phyloP scores from a whole-genome alignment of 2,888 invertebrate species.

The Leistus spinibarbis region DNA sequence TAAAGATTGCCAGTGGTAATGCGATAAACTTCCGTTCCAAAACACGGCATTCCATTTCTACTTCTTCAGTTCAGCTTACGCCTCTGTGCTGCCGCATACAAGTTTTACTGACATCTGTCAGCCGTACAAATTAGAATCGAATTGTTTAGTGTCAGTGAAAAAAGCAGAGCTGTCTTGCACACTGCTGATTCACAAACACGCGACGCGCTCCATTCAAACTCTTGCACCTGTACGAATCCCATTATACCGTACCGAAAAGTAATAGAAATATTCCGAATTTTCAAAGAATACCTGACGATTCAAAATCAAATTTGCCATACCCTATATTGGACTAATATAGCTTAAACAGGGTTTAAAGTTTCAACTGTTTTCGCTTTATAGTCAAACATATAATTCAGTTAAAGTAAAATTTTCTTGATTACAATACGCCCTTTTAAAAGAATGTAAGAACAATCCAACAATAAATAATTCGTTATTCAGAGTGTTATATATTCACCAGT shows the following conservation, averaged over 20 bases:
- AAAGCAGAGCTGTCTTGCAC: conserved; percentile 23
- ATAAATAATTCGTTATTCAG: no score
- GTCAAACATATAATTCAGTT: no score
- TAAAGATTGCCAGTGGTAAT: conserved; percentile 19
- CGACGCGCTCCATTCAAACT: neutral
- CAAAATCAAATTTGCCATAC: no score
- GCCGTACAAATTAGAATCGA: conserved; percentile 38
- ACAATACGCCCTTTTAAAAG: no score
- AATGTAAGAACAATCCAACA: no score
- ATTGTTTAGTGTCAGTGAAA: conserved; percentile 39
- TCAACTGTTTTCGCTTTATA: no score
- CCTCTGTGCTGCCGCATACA: conserved; percentile 3
- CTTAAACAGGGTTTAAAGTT: no score
- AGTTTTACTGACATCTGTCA: conserved; percentile 38
- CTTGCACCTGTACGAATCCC: neutral
- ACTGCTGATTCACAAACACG: neutral
- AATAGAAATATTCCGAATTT: neutral
- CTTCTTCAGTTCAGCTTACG: neutral
- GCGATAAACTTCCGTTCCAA: conserved; percentile 33
- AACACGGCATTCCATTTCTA: conserved; percentile 36
- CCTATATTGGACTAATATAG: no score
- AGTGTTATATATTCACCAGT: no score
- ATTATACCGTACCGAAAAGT: no score
- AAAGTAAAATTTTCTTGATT: no score
- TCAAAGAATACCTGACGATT: no score